Evolutionary conservation across 2,797 vertebrate species (phyloP), one percentile per base, ranked within the genome.

Genomic region (Lates japonicus): DNA sequence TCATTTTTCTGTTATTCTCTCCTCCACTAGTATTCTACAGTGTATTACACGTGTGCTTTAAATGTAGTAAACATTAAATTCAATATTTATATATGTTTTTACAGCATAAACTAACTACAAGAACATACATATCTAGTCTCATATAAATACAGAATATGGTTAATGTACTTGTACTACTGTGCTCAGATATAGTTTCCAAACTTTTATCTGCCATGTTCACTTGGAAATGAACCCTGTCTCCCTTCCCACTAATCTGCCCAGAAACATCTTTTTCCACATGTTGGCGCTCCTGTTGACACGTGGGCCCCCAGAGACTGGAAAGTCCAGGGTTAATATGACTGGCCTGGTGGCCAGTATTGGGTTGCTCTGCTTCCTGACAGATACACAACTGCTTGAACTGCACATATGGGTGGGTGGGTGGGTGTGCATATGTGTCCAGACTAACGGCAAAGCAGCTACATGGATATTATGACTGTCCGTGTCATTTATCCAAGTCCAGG

Each of bases 361-460:
- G 70, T 83, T 84, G 70, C 84, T 76, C 37, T 68, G 39, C 73
- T 81, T 82, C 81, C 78, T 68, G 85, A 86, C 90, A 87, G 71
- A 76, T 70, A 68, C 65, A 76, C 67, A 82, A 68, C 79, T 69
- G 67, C 86, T 69, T 76, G 51, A 74, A 57, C 42, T 29, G 51
- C 14, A 51, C 61, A 29, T 3, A 9, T 6, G 49, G 17, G 64
- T 37, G 66, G 35, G 62, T 54, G 58, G 37, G 31, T 51, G 68
- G 14, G 39, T 54, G 55, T 25, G 31, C 37, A 10, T n/a, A 4
- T 62, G 41, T 68, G 33, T 58, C 41, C 51, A 31, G 25, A 29
- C 25, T 13, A 0, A 59, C 31, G 68, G 70, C 11, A 61, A 59
- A 46, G 46, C 48, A 4, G 22, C 39, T 16, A 22, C 31, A 13